Evolutionary conservation across 2,888 invertebrate species (phyloP), one percentile per base, ranked within the genome.

Genomic region (Eupithecia insigniata): DNA sequence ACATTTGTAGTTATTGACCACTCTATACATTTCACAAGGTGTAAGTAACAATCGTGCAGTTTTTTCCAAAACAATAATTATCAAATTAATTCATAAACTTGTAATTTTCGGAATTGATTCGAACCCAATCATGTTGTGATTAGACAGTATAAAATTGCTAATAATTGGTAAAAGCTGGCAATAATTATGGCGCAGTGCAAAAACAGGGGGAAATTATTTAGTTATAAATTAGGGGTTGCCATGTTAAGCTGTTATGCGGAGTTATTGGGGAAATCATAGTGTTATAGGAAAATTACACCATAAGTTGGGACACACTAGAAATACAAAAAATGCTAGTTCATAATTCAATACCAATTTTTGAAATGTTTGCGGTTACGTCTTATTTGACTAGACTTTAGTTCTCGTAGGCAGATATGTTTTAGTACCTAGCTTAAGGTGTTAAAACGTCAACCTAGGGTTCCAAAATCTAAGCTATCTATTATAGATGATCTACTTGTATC

Each of bases 61-160:
- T 75, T 78, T 71, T 70, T 71, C 55, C 79, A 81, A 84, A 86
- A 84, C 81, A 83, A 80, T 84, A 84, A 82, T 85, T 64, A 26
- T 39, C 26, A 36, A 64, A 36, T 64, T 85, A 77, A 82, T 81
- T 81, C 70, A 22, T 66, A 34, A 76, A 73, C 74, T 67, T 78
- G 82, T 77, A 83, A 86, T 86, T 86, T 86, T 36, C 75, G 76
- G 78, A 79, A 55, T 12, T 83, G 81, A 85, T 86, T 84, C 77
- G 79, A 77, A 60, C 7, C 74, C 83, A 81, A 83, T 86, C 84
- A 85, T 67, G 67, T 28, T 60, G 75, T 83, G 84, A 86, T 85
- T 85, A 81, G 82, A 75, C 71, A 69, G 71, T 80, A 74, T 79
- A 75, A 77, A 78, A 79, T 77, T 79, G 76, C 76, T 62, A 73